Evolutionary conservation across 2,888 invertebrate species (phyloP), one percentile per base, ranked within the genome.

Genomic region (Stenichneumon culpator): DNA sequence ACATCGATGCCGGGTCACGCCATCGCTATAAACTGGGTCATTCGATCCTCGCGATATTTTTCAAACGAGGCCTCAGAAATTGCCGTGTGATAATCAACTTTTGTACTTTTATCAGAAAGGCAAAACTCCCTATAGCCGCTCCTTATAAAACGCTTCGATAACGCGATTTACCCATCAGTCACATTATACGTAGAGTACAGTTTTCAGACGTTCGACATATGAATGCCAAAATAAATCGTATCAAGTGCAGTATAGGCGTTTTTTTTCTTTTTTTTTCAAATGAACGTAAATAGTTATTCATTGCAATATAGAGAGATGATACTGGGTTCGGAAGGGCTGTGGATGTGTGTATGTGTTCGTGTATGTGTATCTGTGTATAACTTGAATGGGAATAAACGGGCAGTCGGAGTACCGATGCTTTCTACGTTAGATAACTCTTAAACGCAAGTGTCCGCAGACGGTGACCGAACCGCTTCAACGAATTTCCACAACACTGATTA

Each of bases 401-500:
- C 63, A 19, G 32, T 72, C 36, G 70, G 70, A 70, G 57, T 63
- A 70, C n/a, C 69, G 54, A 54, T 67, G 67, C 54, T 65, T 68
- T 22, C 54, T 54, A 54, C 77, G 39, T 57, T 54, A 32, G 32
- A 52, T 52, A 36, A 57, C n/a, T 44, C 39, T 44, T 36, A 16
- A 73, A 73, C 44, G 50, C 57, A 16, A 57, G 57, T 54, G 57
- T 36, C n/a, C 39, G 39, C 36, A 39, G 32, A 63, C 44, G 74
- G n/a, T 70, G 70, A 47, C 16, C 14, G n/a, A 52, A 70, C n/a
- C 52, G 50, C 70, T 19, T 67, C 65, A 28, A 50, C 36, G 50
- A 36, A 36, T 25, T 67, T 22, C 28, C 74, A 47, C 75, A 77
- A 68, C 54, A 68, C 25, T 50, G 39, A 54, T 77, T 44, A 77